phyloP scores from a whole-genome alignment of 2,888 invertebrate species.

The Drosophila kambysellisi region DNA sequence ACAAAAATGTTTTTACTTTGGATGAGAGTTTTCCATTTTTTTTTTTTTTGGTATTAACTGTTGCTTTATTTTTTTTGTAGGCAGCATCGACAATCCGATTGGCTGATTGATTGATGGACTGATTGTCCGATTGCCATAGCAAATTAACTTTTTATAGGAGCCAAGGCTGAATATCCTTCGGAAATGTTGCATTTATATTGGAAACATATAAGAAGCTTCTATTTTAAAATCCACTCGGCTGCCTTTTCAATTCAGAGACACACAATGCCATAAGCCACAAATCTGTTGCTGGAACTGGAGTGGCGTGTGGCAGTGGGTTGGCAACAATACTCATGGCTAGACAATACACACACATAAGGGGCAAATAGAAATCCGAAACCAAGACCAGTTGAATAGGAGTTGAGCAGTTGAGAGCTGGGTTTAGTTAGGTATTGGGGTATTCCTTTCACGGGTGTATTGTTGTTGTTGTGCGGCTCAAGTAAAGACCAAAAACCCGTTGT shows the following conservation, averaged over 20 bases:
- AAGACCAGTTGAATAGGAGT: slow-evolving; percentile 45
- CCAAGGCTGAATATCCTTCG: not conserved
- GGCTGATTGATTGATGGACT: slow-evolving; percentile 14
- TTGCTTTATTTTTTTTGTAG: not conserved
- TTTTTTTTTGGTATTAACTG: not conserved
- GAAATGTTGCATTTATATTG: slow-evolving; percentile 21
- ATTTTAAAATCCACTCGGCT: slow-evolving; percentile 3
- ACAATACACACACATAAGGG: slow-evolving; percentile 46
- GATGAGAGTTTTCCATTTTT: not conserved
- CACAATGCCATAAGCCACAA: slow-evolving; percentile 38
- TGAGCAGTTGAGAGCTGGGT: slow-evolving; percentile 10
- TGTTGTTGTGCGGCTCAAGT: slow-evolving; percentile 22
- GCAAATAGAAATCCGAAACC: slow-evolving; percentile 36
- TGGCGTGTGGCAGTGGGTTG: not conserved
- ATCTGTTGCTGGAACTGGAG: not conserved
- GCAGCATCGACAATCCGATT: slow-evolving; percentile 11
- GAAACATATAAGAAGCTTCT: slow-evolving; percentile 2
- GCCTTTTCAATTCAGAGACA: slow-evolving; percentile 22
- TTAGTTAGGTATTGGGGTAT: not conserved
- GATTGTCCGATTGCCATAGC: slow-evolving; percentile 6
- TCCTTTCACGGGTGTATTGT: not conserved
- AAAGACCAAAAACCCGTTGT: slow-evolving; percentile 36
- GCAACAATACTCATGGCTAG: slow-evolving; percentile 53
- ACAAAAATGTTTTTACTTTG: slow-evolving; percentile 1
- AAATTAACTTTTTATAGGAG: slow-evolving; percentile 21